phyloP scores from a whole-genome alignment of 2,113 vertebrate genomes.

The Talpa occidentalis region DNA sequence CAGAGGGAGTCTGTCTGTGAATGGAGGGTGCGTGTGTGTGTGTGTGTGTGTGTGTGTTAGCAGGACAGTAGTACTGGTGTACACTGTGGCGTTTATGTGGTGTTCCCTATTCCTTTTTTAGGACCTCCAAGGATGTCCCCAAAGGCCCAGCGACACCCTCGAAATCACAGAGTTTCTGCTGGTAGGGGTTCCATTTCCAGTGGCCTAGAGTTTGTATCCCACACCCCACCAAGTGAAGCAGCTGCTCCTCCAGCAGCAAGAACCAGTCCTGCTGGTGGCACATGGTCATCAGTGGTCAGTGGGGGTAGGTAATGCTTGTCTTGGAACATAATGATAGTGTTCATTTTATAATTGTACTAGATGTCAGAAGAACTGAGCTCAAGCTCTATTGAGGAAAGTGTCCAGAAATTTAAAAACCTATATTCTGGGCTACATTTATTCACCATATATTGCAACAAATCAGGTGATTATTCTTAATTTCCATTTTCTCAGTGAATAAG shows the following conservation, averaged over 20 bases:
- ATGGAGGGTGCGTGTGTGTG: background rate
- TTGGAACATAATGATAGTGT: slow-evolving; percentile 58
- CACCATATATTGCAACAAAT: background rate
- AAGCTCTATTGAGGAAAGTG: background rate
- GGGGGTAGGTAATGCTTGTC: slow-evolving; percentile 91
- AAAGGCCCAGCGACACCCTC: slow-evolving; percentile 97
- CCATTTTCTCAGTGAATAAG: background rate
- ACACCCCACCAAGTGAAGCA: slow-evolving; percentile 92
- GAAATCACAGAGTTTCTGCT: slow-evolving; percentile 94
- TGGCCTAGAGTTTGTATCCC: slow-evolving; percentile 94
- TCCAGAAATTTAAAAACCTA: background rate
- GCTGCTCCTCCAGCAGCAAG: slow-evolving; percentile 89
- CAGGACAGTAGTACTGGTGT: background rate
- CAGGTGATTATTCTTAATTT: background rate
- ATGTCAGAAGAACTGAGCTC: background rate
- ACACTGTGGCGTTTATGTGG: slow-evolving; percentile 73
- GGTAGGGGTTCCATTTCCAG: slow-evolving; percentile 93
- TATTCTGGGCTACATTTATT: background rate
- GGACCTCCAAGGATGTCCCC: slow-evolving; percentile 99
- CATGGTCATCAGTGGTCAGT: slow-evolving; percentile 98
- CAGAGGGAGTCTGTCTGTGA: background rate
- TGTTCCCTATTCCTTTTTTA: slow-evolving; percentile 83
- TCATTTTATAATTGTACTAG: background rate
- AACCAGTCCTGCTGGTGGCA: slow-evolving; percentile 95
- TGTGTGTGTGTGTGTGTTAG: background rate